Evolutionary conservation across 2,113 vertebrate genomes (phyloP).

Genomic region (Mormoops blainvillei): DNA sequence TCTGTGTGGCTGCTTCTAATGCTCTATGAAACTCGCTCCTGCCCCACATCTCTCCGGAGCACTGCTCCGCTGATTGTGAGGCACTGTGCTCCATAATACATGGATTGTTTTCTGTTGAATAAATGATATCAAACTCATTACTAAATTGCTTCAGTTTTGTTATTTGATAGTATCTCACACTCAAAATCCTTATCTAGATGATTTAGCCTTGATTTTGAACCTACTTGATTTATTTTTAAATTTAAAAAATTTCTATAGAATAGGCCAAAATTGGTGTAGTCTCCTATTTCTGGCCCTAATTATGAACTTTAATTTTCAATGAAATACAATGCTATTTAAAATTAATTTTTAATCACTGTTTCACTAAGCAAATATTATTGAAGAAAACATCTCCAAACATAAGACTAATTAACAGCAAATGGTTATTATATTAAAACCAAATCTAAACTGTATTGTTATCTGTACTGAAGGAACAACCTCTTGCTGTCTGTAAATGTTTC

Average conservation of each 20-base stretch:
- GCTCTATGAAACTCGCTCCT: background rate
- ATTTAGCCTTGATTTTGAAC: background rate
- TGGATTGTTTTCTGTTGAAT: background rate
- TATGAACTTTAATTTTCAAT: constrained; percentile 11
- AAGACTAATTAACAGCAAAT: constrained; percentile 15
- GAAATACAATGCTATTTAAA: background rate
- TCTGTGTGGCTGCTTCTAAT: no score
- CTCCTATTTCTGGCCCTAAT: background rate
- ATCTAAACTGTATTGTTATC: background rate
- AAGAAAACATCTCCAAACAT: constrained; percentile 29
- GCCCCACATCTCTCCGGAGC: background rate
- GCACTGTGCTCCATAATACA: background rate
- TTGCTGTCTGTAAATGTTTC: background rate
- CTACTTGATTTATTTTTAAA: constrained; percentile 17
- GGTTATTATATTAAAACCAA: constrained; percentile 1
- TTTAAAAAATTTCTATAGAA: background rate
- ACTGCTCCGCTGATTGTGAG: background rate
- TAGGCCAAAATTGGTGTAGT: background rate
- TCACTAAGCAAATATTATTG: background rate
- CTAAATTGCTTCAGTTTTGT: background rate
- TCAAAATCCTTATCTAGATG: background rate
- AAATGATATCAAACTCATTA: background rate
- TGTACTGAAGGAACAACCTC: constrained; percentile 11
- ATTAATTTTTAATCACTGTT: constrained; percentile 13
- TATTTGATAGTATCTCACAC: background rate